These are phyloP conservation scores for Drosophila nigricruria DNA, from an alignment of 2,888 invertebrate species.

Conservation along the genomic window DNA sequence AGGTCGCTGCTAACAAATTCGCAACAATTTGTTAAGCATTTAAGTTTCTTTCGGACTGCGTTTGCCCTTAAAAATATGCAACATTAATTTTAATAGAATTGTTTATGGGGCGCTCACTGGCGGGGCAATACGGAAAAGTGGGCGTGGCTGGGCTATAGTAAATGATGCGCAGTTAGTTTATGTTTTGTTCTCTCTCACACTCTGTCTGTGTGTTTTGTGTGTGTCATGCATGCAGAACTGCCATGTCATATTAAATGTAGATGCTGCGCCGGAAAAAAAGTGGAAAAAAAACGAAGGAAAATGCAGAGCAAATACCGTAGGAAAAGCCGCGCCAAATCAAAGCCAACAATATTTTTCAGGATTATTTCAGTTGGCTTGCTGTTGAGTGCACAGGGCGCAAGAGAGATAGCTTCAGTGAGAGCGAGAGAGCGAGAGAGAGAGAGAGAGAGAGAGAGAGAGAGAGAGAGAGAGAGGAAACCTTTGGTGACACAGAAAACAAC, in stretches of 20 bases:
- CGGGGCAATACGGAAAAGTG: background rate
- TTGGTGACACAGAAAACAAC: constrained; percentile 31
- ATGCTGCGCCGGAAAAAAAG: constrained; percentile 35
- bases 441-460: background rate
- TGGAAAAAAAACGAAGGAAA: constrained; percentile 15
- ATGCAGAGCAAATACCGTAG: constrained; percentile 20
- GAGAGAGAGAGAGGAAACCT: background rate
- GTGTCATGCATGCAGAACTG: constrained; percentile 62
- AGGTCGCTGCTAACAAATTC: constrained; percentile 64
- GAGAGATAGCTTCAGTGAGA: background rate
- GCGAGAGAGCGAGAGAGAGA: background rate
- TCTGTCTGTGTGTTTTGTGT: constrained; percentile 19
- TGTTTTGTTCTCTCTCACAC: constrained; percentile 7
- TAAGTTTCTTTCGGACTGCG: constrained; percentile 53
- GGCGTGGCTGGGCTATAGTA: constrained; percentile 31
- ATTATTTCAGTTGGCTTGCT: constrained; percentile 77
- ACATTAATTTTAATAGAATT: constrained; percentile 80
- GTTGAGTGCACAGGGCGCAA: constrained; percentile 52
- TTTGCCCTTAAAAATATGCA: constrained; percentile 68
- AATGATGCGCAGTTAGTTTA: constrained; percentile 55
- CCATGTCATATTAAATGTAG: constrained; percentile 71
- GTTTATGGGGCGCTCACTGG: constrained; percentile 56
- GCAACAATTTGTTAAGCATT: constrained; percentile 72
- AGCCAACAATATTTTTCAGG: constrained; percentile 79
- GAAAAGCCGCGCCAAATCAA: constrained; percentile 75